Base-by-base conservation (phyloP, 2,797 vertebrate species). In the Chanos chanos region DNA sequence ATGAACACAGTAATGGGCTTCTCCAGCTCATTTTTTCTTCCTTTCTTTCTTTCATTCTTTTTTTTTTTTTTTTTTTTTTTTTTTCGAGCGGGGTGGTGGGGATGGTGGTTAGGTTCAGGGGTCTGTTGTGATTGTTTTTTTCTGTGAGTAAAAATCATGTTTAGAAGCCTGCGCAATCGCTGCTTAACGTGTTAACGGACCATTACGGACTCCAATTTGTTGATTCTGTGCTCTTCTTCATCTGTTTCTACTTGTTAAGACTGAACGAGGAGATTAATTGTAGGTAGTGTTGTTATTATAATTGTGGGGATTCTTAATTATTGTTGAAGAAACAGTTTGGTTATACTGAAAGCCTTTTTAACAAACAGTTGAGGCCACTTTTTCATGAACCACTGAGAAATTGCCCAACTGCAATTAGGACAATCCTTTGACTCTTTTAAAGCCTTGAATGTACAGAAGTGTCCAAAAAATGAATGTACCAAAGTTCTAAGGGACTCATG, bases 1-100 rank as follows among this genome's bases (percentile, higher is more conserved):
- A 97, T 92, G 92, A 93, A 96, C 92, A 92, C 89, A 89, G 92
- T 95, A 98, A 98, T 96, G 93, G 92, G 90, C 91, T 94, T 91
- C 90, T 93, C 92, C 89, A 92, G 75, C 74, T 19, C 78, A 76
- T 76, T 76, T 77, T 54, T 74, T 73, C 71, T 74, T 81, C 45
- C 49, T 72, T 71, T 63, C 66, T 58, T 9, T 21, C 16, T 13
- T 78, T 76, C 76, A 76, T 77, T 54, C 74, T 73, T 71, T 74
- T 81, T 45, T 49, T 72, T 71, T 63, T 66, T 58, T 9, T 21
- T 16, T 13, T n/a, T 8, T 73, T 76, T 75, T 69, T 74, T 18
- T 31, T 44, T 31, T 21, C 28, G 27, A 24, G 41, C 21, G 55
- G 24, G 50, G 51, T 25, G 15, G 36, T 31, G 61, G 41, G 55